Evolutionary conservation across 2,797 vertebrate genomes (phyloP).

Genomic region (Tauraco hartlaubi): DNA sequence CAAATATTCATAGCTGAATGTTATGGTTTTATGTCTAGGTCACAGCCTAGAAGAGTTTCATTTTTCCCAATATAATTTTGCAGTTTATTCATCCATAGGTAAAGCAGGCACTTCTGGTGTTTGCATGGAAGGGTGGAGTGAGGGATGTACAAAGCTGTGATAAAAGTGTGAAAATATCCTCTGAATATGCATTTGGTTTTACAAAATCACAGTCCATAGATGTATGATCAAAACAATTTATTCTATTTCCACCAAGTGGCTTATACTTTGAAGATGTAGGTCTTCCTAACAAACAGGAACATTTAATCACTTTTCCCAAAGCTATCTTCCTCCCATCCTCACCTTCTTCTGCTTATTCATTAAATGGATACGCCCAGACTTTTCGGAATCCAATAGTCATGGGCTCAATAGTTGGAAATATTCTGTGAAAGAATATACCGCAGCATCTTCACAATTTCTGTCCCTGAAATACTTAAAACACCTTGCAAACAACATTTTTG

Average conservation of each 20-base stretch:
- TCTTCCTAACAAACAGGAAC: neutral
- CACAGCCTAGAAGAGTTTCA: neutral
- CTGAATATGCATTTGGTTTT: neutral
- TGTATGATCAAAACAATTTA: neutral
- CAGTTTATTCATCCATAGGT: conserved; percentile 46
- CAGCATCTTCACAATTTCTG: neutral
- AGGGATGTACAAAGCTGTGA: neutral
- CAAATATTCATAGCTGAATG: conserved; percentile 10
- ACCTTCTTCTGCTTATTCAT: neutral
- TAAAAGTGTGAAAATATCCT: conserved; percentile 16
- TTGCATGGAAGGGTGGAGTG: neutral
- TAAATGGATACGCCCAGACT: neutral
- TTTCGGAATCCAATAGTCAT: neutral
- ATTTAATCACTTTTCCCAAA: neutral
- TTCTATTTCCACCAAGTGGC: neutral
- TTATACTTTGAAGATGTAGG: neutral
- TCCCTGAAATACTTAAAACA: neutral
- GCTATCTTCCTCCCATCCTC: neutral
- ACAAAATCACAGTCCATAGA: neutral
- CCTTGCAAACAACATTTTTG: neutral
- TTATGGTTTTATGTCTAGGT: conserved; percentile 1
- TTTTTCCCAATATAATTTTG: conserved; percentile 36
- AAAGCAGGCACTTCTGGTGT: conserved; percentile 15
- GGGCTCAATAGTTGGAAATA: neutral
- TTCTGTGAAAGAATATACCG: neutral